Evolutionary conservation across 2,113 vertebrate genomes (phyloP), one percentile per base, ranked within the genome.

Genomic region (Gyps fulvus): DNA sequence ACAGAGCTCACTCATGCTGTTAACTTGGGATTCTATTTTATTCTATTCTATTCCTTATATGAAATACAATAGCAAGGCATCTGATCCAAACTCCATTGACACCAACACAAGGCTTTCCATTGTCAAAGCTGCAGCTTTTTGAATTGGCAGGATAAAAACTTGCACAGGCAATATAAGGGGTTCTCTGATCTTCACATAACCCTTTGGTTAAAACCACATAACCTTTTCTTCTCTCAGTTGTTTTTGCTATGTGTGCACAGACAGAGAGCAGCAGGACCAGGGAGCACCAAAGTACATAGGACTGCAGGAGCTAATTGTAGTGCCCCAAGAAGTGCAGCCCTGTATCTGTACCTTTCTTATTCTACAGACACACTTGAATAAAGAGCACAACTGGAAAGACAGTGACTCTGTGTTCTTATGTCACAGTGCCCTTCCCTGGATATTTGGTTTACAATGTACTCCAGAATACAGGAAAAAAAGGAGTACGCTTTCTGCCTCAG

Each of bases 401-500:
- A 4, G n/a, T 4, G 18, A 26, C 31, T 38, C 9, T 1, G 1
- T 0, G 36, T 49, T 10, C 8, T 13, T 69, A 11, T 71, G 49
- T 34, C 61, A 38, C 81, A 40, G 29, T 15, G 63, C 32, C 50
- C 73, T 76, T 38, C 55, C 38, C 76, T n/a, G 66, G 49, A 11
- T 72, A 31, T 42, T 16, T 26, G 25, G 7, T 10, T 61, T 52
- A 49, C 72, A 80, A 6, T 59, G 58, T 34, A 14, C 34, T 76
- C 54, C 74, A 93, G 79, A 90, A 76, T 58, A 31, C 61, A 79
- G 95, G 91, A 92, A 81, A 79, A 89, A 55, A 63, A 84, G 65
- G 55, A 83, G 78, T 27, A 57, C 3, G 1, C 40, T 79, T 45
- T 89, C 71, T 47, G 80, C 85, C 54, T 87, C 91, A 86, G 91